Percentiles rank a stretch among this genome's conserved stretches.
phyloP scores from a whole-genome alignment of 1,140 invertebrate species.

The Chelonus insularis region DNA sequence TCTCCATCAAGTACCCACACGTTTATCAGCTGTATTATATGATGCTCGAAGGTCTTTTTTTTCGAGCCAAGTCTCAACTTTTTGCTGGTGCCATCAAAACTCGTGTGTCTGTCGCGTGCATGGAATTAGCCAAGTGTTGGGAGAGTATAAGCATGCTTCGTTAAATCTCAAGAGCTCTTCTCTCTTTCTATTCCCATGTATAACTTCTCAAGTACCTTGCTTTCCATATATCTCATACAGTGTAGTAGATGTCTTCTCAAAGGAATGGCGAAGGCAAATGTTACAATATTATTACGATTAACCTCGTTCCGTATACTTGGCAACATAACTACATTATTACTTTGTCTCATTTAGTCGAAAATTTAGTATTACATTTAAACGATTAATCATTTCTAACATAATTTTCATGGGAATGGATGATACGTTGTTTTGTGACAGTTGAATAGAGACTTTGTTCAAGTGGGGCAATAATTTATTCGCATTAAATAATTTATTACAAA shows the following conservation, averaged over 20 bases:
- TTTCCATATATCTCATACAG: too few relatives aligned
- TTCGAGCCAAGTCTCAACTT: neutral
- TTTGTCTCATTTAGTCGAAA: conserved; percentile 32
- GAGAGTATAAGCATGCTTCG: neutral
- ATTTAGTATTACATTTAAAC: too few relatives aligned
- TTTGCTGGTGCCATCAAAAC: neutral
- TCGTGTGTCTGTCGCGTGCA: conserved; percentile 16
- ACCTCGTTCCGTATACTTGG: conserved; percentile 54
- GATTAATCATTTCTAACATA: too few relatives aligned
- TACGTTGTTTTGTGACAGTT: too few relatives aligned
- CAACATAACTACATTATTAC: conserved; percentile 56
- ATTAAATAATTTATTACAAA: too few relatives aligned
- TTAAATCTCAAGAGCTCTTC: conserved; percentile 1
- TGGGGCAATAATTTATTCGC: too few relatives aligned
- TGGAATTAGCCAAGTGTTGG: conserved; percentile 16
- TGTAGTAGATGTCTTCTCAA: neutral
- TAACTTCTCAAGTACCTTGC: neutral
- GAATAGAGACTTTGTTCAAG: too few relatives aligned
- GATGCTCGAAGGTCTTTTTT: neutral
- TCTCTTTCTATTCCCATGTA: neutral
- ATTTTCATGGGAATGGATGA: too few relatives aligned
- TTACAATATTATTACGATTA: conserved; percentile 59
- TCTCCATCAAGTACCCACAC: conserved; percentile 12
- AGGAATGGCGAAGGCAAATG: conserved; percentile 35
- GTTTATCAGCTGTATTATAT: neutral